Conservation (phyloP, 2,113 vertebrate species). For the Nycticebus coucang region DNA sequence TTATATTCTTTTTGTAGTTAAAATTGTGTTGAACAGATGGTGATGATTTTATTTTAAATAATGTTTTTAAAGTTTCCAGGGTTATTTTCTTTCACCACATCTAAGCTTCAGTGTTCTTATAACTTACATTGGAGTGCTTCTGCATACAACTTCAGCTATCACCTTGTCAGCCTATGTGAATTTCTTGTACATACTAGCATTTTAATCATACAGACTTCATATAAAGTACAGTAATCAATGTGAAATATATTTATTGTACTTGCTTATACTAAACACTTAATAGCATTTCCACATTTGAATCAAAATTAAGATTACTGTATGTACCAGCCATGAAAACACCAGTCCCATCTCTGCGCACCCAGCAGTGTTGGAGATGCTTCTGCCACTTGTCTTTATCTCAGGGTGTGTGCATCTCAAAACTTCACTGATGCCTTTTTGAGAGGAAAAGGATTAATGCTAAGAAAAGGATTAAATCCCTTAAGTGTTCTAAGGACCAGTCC, state of each 20-base stretch:
- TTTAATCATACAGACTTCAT: neutral
- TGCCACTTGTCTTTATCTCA: neutral
- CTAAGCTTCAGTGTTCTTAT: neutral
- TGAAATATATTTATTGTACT: constrained; percentile 20
- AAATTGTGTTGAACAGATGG: constrained; percentile 45
- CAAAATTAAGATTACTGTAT: neutral
- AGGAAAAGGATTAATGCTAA: neutral
- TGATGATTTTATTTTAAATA: constrained; percentile 26
- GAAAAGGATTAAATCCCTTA: neutral
- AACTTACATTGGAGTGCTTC: neutral
- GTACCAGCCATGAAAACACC: neutral
- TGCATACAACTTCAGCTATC: neutral
- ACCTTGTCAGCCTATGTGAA: fast-evolving
- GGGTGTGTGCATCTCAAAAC: neutral
- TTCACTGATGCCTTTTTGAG: neutral
- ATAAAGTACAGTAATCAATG: neutral
- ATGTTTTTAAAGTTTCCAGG: neutral
- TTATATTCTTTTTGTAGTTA: constrained; percentile 39
- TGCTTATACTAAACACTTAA: neutral
- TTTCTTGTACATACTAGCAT: neutral
- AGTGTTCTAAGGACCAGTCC: neutral
- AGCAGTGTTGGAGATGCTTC: neutral
- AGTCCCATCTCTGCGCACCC: neutral
- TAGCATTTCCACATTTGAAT: neutral
- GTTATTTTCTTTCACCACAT: neutral